Percentiles rank a stretch among this genome's conserved stretches.
These are phyloP conservation scores for Listronotus bonariensis DNA, from an alignment of 1,140 invertebrate genomes.

Conservation along the genomic window DNA sequence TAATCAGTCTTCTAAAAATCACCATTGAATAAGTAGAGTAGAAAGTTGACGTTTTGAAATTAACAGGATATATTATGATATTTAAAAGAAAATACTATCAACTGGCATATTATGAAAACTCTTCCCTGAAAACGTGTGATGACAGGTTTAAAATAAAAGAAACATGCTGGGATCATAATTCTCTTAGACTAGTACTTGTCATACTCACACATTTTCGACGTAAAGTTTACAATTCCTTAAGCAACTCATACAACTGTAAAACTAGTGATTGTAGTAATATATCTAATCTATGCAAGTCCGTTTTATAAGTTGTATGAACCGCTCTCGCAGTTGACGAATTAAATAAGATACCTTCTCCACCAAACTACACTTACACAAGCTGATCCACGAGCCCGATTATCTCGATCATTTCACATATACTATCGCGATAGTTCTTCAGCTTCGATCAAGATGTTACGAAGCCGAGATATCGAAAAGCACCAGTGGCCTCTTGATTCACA, in stretches of 20 bases:
- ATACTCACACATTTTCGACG: not conserved
- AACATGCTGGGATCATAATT: constrained; percentile 25
- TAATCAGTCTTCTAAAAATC: constrained; percentile 21
- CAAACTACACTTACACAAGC: constrained; percentile 55
- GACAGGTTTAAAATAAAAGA: not conserved
- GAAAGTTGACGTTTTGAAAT: constrained; percentile 22
- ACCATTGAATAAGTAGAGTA: not conserved
- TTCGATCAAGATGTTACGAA: constrained; percentile 15
- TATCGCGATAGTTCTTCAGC: constrained; percentile 7
- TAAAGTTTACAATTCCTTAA: constrained; percentile 12
- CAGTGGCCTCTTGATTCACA: constrained; percentile 23
- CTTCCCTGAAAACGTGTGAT: not conserved
- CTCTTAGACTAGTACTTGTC: not conserved
- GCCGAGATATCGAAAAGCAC: constrained; percentile 34
- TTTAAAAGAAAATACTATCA: constrained; percentile 9
- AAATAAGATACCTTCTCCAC: constrained; percentile 54
- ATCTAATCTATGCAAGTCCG: constrained; percentile 18
- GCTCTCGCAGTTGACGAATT: constrained; percentile 50
- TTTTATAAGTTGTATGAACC: constrained; percentile 45
- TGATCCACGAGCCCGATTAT: constrained; percentile 39
- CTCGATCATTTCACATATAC: constrained; percentile 17
- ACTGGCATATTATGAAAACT: constrained; percentile 17
- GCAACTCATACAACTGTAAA: constrained; percentile 41
- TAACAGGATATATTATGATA: constrained; percentile 25
- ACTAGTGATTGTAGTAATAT: constrained; percentile 31